Evolutionary conservation across 2,797 vertebrate genomes (phyloP).

Genomic region (Pagetopsis macropterus): DNA sequence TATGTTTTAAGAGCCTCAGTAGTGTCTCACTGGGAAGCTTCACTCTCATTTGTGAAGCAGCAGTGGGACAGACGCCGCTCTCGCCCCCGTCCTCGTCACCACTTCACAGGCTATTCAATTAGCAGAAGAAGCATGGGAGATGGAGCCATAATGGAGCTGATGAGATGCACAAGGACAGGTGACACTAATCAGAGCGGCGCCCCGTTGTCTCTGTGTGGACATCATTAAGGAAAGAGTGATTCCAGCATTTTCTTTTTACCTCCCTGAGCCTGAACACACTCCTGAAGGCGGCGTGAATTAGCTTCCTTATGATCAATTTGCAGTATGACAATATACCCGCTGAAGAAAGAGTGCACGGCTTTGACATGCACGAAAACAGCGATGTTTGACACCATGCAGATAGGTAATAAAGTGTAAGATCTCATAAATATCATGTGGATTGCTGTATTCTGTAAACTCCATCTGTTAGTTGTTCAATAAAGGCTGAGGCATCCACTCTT

Average conservation of each 20-base stretch:
- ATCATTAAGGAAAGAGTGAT: slow-evolving; percentile 73
- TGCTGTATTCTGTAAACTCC: slow-evolving; percentile 42
- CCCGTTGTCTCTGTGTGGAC: slow-evolving; percentile 79
- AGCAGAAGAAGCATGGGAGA: slow-evolving; percentile 76
- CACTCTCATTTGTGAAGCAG: slow-evolving; percentile 63
- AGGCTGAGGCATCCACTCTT: slow-evolving; percentile 65
- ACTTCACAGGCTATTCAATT: slow-evolving; percentile 83
- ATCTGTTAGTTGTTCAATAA: slow-evolving; percentile 73
- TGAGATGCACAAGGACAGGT: slow-evolving; percentile 84
- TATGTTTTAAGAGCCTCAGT: slow-evolving; percentile 50
- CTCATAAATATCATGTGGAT: slow-evolving; percentile 49
- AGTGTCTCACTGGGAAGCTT: slow-evolving; percentile 61
- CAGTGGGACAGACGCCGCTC: slow-evolving; percentile 71
- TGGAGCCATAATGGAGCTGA: slow-evolving; percentile 80
- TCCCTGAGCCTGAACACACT: slow-evolving; percentile 56
- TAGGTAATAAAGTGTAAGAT: slow-evolving; percentile 48
- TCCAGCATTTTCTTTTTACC: slow-evolving; percentile 39
- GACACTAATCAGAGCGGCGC: slow-evolving; percentile 81
- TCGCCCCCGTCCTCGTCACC: slow-evolving; percentile 71
- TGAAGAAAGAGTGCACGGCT: slow-evolving; percentile 36
- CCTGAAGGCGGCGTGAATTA: slow-evolving; percentile 50
- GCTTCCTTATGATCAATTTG: slow-evolving; percentile 57
- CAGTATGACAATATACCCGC: slow-evolving; percentile 40
- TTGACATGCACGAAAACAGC: slow-evolving; percentile 34
- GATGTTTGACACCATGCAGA: slow-evolving; percentile 35